Conservation (phyloP, 2,113 vertebrate species). For the Paradoxurus hermaphroditus region DNA sequence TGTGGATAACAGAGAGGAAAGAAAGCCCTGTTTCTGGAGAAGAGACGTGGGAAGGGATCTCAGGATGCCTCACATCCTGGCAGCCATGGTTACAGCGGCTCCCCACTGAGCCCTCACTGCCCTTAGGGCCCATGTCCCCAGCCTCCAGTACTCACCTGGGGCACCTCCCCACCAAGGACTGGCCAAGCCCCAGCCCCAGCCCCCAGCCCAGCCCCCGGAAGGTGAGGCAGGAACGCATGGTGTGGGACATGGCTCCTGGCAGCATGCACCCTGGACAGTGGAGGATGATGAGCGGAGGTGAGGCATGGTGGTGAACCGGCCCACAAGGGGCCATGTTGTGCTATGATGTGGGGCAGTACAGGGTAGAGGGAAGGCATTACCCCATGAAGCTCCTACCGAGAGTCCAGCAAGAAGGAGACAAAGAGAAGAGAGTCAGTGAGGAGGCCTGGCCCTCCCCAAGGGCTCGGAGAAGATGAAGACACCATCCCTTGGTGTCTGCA, state of each 20-base stretch:
- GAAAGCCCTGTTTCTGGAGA: not conserved
- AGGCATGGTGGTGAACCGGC: not conserved
- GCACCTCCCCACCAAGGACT: not conserved
- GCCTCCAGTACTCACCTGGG: not conserved
- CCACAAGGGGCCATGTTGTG: not conserved
- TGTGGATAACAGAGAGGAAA: not conserved
- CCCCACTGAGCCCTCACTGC: not conserved
- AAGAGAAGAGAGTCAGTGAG: constrained; percentile 88
- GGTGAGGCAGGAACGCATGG: not conserved
- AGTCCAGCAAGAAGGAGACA: constrained; percentile 88
- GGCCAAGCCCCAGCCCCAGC: not conserved
- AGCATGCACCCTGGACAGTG: constrained; percentile 54
- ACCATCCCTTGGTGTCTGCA: not conserved
- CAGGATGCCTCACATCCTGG: not conserved
- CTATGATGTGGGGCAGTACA: constrained; percentile 50
- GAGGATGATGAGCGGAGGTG: not conserved
- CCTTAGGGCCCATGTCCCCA: rapidly evolving
- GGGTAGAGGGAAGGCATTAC: constrained; percentile 89
- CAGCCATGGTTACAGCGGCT: not conserved
- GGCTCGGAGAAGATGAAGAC: not conserved
- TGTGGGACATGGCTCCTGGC: not conserved
- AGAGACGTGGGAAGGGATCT: not conserved
- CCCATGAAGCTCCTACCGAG: constrained; percentile 97
- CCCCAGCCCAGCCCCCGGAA: not conserved
- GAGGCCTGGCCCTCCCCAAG: not conserved